Percentiles rank a stretch among this genome's conserved stretches.
Conservation (phyloP, 2,113 vertebrate species). For the Tenrec ecaudatus region DNA sequence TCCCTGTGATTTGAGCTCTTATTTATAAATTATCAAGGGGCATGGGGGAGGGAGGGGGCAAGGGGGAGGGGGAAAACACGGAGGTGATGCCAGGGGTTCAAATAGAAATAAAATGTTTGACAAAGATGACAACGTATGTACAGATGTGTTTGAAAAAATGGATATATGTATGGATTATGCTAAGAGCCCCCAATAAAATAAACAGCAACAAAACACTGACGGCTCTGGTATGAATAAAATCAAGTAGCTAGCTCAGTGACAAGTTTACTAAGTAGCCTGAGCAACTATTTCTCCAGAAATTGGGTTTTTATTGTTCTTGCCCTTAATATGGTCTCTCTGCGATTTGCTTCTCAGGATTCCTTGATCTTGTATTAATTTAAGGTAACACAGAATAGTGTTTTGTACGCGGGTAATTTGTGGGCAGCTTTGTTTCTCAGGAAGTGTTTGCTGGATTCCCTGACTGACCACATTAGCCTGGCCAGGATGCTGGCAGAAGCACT, state of each 20-base stretch:
- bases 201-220: neutral
- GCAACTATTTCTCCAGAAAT: conserved; percentile 8
- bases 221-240: neutral
- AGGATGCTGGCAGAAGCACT: neutral
- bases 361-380: conserved; percentile 2
- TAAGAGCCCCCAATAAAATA: no score
- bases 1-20: no score
- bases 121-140: no score
- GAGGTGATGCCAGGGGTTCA: no score
- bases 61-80: no score
- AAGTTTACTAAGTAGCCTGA: neutral
- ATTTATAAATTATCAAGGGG: no score
- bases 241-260: neutral
- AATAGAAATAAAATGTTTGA: no score
- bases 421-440: conserved; percentile 10
- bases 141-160: no score
- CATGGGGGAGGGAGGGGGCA: no score
- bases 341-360: conserved; percentile 1
- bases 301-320: neutral
- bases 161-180: no score
- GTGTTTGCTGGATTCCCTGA: neutral
- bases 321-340: neutral
- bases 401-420: neutral
- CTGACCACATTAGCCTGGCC: neutral
- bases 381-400: neutral